Base-by-base conservation (phyloP, 2,797 vertebrate genomes). In the Oceanodroma leucorhoa region DNA sequence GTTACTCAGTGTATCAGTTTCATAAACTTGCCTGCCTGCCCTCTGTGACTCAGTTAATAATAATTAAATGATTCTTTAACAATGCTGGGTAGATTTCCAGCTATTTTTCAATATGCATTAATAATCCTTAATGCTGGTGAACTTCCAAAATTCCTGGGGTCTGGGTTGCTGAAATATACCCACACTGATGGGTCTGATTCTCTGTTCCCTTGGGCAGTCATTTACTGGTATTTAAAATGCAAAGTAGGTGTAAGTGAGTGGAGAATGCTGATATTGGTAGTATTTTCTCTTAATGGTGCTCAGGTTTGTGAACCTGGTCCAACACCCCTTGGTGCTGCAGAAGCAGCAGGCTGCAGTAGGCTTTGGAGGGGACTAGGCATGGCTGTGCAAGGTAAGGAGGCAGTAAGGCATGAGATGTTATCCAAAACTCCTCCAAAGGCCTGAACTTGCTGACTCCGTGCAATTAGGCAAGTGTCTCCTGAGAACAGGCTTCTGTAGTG, bases 51-150 rank as follows among this genome's bases (percentile, higher is more conserved):
- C 96, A 95, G 79, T 93, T 96, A 94, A 96, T 95, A 96, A 92
- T 93, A 96, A 97, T 94, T 95, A 95, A 95, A 84, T 89, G 82
- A 96, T 91, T 93, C 91, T 86, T 94, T 93, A 91, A 95, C 94
- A 94, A 83, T 83, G 76, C 85, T 45, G 91, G 89, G 79, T 71
- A 94, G 85, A 81, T 96, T 90, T 95, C 95, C 95, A 96, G 94
- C 90, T 86, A 57, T 88, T 94, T 96, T 97, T 93, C 96, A 94
- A 81, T 96, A 53, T 84, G 66, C 62, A n/a, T 93, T 95, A 95
- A 95, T 96, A 97, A 94, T 26, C 54, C 87, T 75, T 69, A 8
- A 51, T 6, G 71, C 87, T 96, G 94, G 95, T 83, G 6, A 55
- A 30, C 80, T 82, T 95, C 94, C 95, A 95, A 73, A 94, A 96